Evolutionary conservation across 1,140 invertebrate genomes (phyloP).

Genomic region (Aphaenogaster floridana): DNA sequence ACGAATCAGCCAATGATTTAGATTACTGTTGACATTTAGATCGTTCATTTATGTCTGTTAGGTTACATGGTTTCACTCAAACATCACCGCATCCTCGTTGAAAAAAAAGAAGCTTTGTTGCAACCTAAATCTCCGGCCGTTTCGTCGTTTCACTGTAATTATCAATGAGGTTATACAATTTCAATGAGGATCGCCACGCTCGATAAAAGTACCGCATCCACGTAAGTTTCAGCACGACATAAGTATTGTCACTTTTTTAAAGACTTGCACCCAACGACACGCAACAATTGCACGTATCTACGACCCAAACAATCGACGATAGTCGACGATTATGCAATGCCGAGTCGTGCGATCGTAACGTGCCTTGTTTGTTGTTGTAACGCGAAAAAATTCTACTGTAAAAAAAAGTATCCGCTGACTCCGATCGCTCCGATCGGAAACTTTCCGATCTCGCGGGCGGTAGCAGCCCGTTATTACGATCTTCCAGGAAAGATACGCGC

Average conservation of each 20-base stretch:
- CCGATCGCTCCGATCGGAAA: neutral
- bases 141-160: neutral
- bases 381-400: neutral
- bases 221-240: neutral
- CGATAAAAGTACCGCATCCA: neutral
- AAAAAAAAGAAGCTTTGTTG: no score
- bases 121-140: neutral
- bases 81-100: neutral
- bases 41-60: neutral
- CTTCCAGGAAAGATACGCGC: neutral
- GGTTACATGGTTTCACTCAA: neutral
- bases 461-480: neutral
- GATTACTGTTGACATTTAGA: neutral
- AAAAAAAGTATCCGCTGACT: neutral
- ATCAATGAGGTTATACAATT: neutral
- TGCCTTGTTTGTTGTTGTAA: no score
- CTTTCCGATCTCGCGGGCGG: neutral
- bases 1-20: neutral
- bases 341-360: neutral
- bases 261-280: neutral
- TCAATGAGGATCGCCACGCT: neutral
- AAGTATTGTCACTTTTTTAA: neutral
- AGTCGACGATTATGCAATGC: neutral
- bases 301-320: neutral
- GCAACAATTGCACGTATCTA: neutral